These are phyloP conservation scores for Drosophila rufa DNA, from an alignment of 1,140 invertebrate genomes.

Conservation along the genomic window DNA sequence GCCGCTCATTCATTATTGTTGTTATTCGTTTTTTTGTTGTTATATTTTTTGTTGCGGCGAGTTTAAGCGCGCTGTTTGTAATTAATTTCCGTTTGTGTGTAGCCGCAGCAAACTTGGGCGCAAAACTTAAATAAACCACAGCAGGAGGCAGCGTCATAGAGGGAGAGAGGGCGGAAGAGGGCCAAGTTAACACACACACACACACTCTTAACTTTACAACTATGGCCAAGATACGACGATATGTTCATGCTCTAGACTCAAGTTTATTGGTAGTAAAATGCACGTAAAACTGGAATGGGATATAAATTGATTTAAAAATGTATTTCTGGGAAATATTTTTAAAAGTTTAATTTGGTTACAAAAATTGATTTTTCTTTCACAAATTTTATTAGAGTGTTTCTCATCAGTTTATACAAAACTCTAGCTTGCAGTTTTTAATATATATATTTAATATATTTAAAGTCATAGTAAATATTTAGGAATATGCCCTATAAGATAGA, in stretches of 20 bases:
- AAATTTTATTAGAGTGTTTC: neutral
- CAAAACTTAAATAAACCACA: constrained; percentile 74
- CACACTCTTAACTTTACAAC: neutral
- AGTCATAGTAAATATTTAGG: too few relatives aligned
- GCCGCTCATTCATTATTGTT: constrained; percentile 71
- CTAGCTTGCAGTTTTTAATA: too few relatives aligned
- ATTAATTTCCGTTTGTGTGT: constrained; percentile 82
- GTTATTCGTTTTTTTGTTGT: constrained; percentile 41
- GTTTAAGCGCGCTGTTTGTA: constrained; percentile 77
- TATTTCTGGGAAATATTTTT: neutral
- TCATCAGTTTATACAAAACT: too few relatives aligned
- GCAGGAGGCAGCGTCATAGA: constrained; percentile 40
- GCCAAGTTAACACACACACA: constrained; percentile 32
- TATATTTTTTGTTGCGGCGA: constrained; percentile 49
- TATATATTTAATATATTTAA: too few relatives aligned
- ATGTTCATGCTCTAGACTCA: constrained; percentile 9
- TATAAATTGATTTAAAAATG: neutral
- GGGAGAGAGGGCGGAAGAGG: neutral
- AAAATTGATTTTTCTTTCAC: too few relatives aligned
- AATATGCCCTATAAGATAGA: neutral
- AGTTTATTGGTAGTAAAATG: constrained; percentile 6
- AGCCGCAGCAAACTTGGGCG: constrained; percentile 72
- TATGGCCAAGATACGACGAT: constrained; percentile 19
- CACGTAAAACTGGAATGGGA: neutral
- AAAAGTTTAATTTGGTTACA: too few relatives aligned